Percentiles rank a stretch among this genome's conserved stretches.
phyloP scores from a whole-genome alignment of 2,797 vertebrate species.

The Esox lucius region DNA sequence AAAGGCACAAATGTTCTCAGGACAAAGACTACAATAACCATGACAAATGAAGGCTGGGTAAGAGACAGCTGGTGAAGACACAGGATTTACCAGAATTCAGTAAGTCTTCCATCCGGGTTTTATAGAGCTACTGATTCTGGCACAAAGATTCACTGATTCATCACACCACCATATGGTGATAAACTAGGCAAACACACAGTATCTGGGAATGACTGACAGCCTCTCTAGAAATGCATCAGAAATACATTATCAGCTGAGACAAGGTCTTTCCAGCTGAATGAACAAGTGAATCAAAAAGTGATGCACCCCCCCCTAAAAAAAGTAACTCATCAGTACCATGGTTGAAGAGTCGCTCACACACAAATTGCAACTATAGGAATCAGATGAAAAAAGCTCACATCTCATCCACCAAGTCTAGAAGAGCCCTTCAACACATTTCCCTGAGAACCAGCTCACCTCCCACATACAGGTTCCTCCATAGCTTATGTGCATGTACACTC shows the following conservation, averaged over 20 bases:
- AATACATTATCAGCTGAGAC: background rate
- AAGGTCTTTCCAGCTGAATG: background rate
- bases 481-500: slow-evolving; percentile 45
- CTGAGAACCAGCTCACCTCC: slow-evolving; percentile 55
- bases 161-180: background rate
- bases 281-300: background rate
- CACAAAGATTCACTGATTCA: background rate
- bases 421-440: slow-evolving; percentile 53
- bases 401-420: slow-evolving; percentile 20
- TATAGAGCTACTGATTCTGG: background rate
- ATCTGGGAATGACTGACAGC: slow-evolving; percentile 6
- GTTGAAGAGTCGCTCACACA: background rate
- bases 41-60: slow-evolving; percentile 22
- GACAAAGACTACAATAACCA: slow-evolving; percentile 15
- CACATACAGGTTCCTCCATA: slow-evolving; percentile 27
- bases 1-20: background rate
- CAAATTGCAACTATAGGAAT: background rate
- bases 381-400: background rate
- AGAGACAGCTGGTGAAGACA: background rate
- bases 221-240: too few species aligned
- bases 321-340: background rate
- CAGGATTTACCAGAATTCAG: background rate
- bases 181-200: background rate
- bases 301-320: background rate
- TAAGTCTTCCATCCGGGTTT: background rate